phyloP scores from a whole-genome alignment of 2,113 vertebrate species.

The Brachirus orientalis region DNA sequence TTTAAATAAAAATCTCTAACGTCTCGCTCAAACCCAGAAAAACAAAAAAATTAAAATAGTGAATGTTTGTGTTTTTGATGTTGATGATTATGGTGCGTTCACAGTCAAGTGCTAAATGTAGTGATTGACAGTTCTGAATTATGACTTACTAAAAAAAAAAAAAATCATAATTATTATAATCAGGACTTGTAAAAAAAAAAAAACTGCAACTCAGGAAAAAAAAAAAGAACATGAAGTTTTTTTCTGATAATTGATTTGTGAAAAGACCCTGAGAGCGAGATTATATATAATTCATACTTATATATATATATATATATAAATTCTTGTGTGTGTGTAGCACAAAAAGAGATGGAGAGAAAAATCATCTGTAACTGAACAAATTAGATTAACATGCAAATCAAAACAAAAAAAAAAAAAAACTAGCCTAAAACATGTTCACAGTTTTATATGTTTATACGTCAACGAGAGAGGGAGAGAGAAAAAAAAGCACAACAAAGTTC shows the following conservation, averaged over 20 bases:
- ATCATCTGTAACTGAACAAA: constrained; percentile 83
- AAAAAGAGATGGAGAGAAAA: constrained; percentile 62
- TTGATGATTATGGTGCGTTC: constrained; percentile 77
- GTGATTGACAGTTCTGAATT: constrained; percentile 89
- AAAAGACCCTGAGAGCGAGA: constrained; percentile 97
- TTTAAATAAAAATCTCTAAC: not conserved
- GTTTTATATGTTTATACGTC: constrained; percentile 87
- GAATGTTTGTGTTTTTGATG: constrained; percentile 26
- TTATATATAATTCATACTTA: constrained; percentile 51
- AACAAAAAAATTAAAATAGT: constrained; percentile 19
- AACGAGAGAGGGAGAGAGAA: constrained; percentile 23
- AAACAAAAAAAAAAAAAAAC: constrained; percentile 83
- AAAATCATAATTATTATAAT: constrained; percentile 51
- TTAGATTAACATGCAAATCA: constrained; percentile 92
- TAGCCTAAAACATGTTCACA: constrained; percentile 96
- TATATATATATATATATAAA: constrained; percentile 56
- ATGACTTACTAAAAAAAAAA: constrained; percentile 65
- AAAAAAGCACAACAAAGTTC: constrained; percentile 58
- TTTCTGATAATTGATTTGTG: constrained; percentile 85
- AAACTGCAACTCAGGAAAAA: constrained; percentile 87
- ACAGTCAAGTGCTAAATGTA: constrained; percentile 96
- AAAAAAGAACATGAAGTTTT: constrained; percentile 59
- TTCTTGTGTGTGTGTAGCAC: constrained; percentile 66
- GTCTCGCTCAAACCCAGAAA: not conserved
- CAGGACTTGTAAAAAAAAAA: constrained; percentile 44